Evolutionary conservation across 2,888 invertebrate species (phyloP), one percentile per base, ranked within the genome.

Genomic region (Allolobophora icterica): DNA sequence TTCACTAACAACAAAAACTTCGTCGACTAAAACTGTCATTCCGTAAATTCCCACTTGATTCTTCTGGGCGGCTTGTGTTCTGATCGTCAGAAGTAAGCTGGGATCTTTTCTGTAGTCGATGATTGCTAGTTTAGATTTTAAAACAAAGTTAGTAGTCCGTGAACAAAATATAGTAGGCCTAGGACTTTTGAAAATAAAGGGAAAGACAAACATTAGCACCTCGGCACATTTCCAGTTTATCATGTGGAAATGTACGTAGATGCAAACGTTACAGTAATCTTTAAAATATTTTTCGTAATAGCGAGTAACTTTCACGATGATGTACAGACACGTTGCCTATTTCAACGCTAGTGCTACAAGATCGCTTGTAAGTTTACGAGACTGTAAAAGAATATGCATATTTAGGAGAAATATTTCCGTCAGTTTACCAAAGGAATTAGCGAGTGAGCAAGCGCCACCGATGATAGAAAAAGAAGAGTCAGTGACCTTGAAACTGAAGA

Each of bases 81-180:
- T 71, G 71, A n/a, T 71, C 71, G 30, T 71, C 13, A 71, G 71
- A 71, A 71, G n/a, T n/a, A 71, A n/a, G 71, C n/a, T 13, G 71
- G 71, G 71, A 71, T 71, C n/a, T n/a, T n/a, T 71, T 71, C 13
- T 71, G 71, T 71, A 71, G 71, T n/a, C 71, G 71, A 71, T n/a
- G 71, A 71, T 71, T 17, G 15, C 71, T 71, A 71, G 71, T n/a
- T 71, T 71, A 30, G 3, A 71, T n/a, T 30, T 71, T 0, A 71
- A 71, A n/a, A 71, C n/a, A 13, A 71, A n/a, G n/a, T n/a, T 30
- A n/a, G 8, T 58, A 21, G 24, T 30, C 8, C n/a, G 8, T 8
- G 8, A 17, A 71, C 13, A n/a, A 30, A 71, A n/a, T n/a, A 30
- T n/a, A 30, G 8, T 1, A 52, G 21, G 17, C 30, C 15, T 11